Percentiles rank a stretch among this genome's conserved stretches.
Evolutionary conservation across 2,113 vertebrate genomes (phyloP).

Genomic region (Leiothrix lutea): DNA sequence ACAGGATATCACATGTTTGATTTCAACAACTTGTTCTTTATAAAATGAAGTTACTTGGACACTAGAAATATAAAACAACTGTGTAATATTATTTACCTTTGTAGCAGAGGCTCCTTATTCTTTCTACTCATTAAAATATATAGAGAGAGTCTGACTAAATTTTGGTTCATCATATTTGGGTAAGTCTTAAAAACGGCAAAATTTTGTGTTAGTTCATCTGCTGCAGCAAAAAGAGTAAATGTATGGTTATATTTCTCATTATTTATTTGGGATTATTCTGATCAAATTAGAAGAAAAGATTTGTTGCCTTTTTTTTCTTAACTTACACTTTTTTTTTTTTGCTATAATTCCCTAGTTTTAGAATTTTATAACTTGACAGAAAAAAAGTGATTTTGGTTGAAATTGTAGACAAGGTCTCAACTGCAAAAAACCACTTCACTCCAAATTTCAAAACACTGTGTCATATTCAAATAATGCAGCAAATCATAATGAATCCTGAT

Average conservation of each 20-base stretch:
- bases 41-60: not conserved
- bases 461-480: not conserved
- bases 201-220: not conserved
- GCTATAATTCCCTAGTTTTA: not conserved
- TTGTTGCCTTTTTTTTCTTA: not conserved
- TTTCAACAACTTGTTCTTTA: not conserved
- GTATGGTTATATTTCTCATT: slow-evolving; percentile 7
- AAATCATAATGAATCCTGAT: slow-evolving; percentile 19
- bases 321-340: not conserved
- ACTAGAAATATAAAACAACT: not conserved
- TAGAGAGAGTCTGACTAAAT: not conserved
- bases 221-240: not conserved
- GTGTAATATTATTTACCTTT: not conserved
- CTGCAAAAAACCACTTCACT: not conserved
- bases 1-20: not conserved
- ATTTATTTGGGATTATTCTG: slow-evolving; percentile 4
- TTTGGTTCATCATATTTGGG: not conserved
- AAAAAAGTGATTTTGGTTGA: not conserved
- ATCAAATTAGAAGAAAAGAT: slow-evolving; percentile 24
- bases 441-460: slow-evolving; percentile 19
- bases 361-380: not conserved
- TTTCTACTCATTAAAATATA: not conserved
- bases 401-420: slow-evolving; percentile 1
- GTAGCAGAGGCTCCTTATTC: not conserved
- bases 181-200: not conserved